Conservation (phyloP, 1,140 invertebrate genomes). For the Atta texana region DNA sequence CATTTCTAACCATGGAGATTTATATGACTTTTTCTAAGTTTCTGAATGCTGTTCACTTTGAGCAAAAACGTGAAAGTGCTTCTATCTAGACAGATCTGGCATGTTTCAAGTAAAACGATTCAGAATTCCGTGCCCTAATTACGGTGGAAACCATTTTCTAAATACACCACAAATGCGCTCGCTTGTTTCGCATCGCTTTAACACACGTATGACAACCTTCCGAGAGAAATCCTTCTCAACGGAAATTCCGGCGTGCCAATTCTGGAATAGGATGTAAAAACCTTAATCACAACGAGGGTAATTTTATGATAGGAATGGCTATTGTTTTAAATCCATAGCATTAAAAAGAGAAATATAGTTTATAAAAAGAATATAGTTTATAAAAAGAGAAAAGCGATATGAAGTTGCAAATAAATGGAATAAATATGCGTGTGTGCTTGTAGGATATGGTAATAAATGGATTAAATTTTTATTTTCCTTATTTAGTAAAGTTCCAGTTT, state of each 20-base stretch:
- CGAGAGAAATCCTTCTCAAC: conserved; percentile 60
- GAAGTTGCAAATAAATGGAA: not conserved
- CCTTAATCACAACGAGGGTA: conserved; percentile 77
- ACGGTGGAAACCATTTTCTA: conserved; percentile 47
- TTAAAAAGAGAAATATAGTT: conserved; percentile 7
- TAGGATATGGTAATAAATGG: not conserved
- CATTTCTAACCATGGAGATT: conserved; percentile 35
- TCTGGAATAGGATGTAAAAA: conserved; percentile 64
- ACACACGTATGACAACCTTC: conserved; percentile 32
- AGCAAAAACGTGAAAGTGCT: conserved; percentile 46
- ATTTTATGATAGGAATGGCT: conserved; percentile 77
- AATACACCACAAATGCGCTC: not conserved
- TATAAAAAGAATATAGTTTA: conserved; percentile 8
- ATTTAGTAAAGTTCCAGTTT: not conserved
- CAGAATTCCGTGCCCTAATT: conserved; percentile 43
- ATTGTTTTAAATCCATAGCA: conserved; percentile 75
- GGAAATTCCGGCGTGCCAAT: conserved; percentile 65
- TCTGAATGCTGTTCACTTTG: conserved; percentile 31
- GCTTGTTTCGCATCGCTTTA: conserved; percentile 37
- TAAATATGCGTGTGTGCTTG: not conserved
- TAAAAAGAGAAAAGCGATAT: conserved; percentile 4
- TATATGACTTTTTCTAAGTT: conserved; percentile 37
- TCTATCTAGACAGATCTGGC: conserved; percentile 19
- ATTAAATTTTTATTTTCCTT: not conserved
- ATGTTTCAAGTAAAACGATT: conserved; percentile 31